A percentile compares a stretch with the other conserved stretches of the same genome.
phyloP scores from a whole-genome alignment of 1,140 invertebrate species.

The Mylabris phalerata region DNA sequence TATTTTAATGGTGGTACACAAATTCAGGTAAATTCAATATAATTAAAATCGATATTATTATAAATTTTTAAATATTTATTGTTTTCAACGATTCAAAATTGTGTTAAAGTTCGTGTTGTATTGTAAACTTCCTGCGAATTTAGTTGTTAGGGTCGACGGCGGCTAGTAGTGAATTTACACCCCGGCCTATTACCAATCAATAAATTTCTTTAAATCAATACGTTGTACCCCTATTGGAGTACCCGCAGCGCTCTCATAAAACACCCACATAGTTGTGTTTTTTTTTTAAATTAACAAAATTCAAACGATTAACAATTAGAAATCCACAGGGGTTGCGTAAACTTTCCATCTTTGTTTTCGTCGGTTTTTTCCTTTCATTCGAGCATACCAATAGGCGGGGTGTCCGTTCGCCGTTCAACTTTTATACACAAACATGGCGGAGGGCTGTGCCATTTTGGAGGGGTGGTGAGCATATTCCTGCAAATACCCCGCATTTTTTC shows the following conservation, averaged over 20 bases:
- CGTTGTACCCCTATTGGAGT: slow-evolving; percentile 22
- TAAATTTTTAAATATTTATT: too few relatives aligned
- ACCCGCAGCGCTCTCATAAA: slow-evolving; percentile 22
- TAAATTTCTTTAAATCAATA: slow-evolving; percentile 40
- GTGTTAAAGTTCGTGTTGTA: not conserved
- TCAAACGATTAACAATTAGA: not conserved
- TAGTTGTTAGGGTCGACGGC: slow-evolving; percentile 18
- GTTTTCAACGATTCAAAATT: not conserved
- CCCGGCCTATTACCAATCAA: slow-evolving; percentile 33
- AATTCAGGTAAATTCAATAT: slow-evolving; percentile 25
- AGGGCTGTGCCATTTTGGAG: slow-evolving; percentile 30
- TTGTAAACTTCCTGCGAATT: not conserved
- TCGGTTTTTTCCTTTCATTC: too few relatives aligned
- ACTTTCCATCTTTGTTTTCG: slow-evolving; percentile 5
- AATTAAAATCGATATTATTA: not conserved
- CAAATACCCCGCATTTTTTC: not conserved
- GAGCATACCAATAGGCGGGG: slow-evolving; percentile 31
- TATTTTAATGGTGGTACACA: slow-evolving; percentile 24
- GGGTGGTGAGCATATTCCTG: slow-evolving; percentile 11
- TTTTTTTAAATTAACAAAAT: slow-evolving; percentile 8
- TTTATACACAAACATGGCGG: slow-evolving; percentile 33
- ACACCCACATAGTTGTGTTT: slow-evolving; percentile 18
- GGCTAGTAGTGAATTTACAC: slow-evolving; percentile 16
- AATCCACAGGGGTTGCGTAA: slow-evolving; percentile 33
- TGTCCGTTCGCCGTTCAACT: slow-evolving; percentile 8